Percentiles rank a stretch among this genome's conserved stretches.
These are phyloP conservation scores for Phyllostomus discolor DNA, from an alignment of 2,113 vertebrate species.

Conservation along the genomic window DNA sequence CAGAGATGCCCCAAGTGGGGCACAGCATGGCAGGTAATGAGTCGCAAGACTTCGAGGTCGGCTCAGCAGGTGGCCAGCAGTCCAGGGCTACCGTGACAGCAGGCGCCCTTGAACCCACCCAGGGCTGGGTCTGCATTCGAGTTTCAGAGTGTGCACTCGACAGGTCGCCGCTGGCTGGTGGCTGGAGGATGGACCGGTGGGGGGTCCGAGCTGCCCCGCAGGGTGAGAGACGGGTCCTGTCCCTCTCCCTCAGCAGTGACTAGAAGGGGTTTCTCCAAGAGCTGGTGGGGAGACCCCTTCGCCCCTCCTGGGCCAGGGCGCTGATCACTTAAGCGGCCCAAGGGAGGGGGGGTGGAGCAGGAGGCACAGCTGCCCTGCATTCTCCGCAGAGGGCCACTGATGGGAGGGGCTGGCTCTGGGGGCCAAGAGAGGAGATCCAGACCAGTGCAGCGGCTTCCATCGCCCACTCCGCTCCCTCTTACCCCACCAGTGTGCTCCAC, in stretches of 20 bases:
- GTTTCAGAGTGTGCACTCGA: not conserved
- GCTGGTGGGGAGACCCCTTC: not conserved
- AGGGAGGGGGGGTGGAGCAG: not conserved
- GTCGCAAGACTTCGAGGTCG: not conserved
- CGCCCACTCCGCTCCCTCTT: not conserved
- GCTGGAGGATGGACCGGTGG: not conserved
- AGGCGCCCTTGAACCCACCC: not conserved
- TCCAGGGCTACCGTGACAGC: not conserved
- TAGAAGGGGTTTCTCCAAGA: not conserved
- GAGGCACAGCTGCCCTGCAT: not conserved
- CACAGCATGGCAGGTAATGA: not conserved
- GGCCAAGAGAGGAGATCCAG: not conserved
- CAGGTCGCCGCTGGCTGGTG: not conserved
- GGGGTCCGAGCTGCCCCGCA: not conserved
- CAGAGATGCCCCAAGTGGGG: not conserved
- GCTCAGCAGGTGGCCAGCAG: not conserved
- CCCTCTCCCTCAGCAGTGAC: not conserved
- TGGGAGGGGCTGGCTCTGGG: not conserved
- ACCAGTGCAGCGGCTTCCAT: not conserved
- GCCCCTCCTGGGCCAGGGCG: not conserved
- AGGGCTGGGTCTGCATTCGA: not conserved
- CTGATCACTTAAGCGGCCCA: not conserved
- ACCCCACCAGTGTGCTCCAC: constrained; percentile 89
- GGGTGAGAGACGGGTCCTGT: not conserved
- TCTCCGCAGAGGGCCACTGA: not conserved